Base-by-base conservation (phyloP, 2,888 invertebrate species). In the Tridacna crocea region DNA sequence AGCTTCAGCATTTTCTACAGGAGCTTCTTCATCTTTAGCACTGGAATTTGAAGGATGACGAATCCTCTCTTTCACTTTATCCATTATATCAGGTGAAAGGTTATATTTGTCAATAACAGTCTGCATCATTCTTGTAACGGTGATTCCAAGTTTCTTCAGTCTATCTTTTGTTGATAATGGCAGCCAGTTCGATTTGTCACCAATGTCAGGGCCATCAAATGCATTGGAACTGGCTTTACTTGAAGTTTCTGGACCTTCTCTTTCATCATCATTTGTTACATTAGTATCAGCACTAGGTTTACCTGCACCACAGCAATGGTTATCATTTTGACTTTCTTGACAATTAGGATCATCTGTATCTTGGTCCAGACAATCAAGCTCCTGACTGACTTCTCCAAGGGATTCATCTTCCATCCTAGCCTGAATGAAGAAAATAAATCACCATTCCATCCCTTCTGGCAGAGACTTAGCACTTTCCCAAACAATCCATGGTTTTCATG, bases 31-130 rank as follows among this genome's bases (percentile, higher is more conserved):
- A 12, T 74, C 68, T 58, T 51, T 48, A 19, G 61, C 65, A 26
- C 60, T 51, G 12, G 24, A 13, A 48, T 19, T 58, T 19, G 47
- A 47, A 24, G 61, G 68, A 68, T 73, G 60, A 46, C 55, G 19
- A 6, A 78, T 63, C 26, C 75, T 66, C 10, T 75, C 51, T 27
- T 80, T 48, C 17, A 78, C 70, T 19, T 47, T 66, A 0, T 65
- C 72, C 78, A 80, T 72, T 22, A 78, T 68, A 26, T 84, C 80
- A 12, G 46, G 13, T 11, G 80, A 78, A 2, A 80, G 65, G 8
- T 72, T 60, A 36, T 84, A 63, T 72, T 84, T 78, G 17, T 66
- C 22, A 15, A 84, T 75, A 11, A 84, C 24, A 11, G 51, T n/a
- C 17, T 65, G 24, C 47, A 84, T 75, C 36, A 80, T 26, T 15